Conservation (phyloP, 2,113 vertebrate genomes). For the Anguilla japonica region DNA sequence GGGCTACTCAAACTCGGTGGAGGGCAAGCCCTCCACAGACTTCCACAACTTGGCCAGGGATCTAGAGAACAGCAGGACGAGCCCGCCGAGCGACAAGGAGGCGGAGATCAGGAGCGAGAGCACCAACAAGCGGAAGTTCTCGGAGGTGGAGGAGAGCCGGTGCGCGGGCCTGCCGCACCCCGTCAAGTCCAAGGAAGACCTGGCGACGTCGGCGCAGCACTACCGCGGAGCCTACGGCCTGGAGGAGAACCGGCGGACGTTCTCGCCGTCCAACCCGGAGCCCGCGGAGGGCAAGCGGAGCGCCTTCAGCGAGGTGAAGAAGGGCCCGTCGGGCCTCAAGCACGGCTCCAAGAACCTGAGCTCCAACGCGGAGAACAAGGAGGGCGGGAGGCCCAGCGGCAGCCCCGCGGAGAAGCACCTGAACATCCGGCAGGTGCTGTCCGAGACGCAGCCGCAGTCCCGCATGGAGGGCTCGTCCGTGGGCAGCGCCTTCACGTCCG, state of each 20-base stretch:
- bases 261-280: slow-evolving; percentile 75
- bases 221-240: slow-evolving; percentile 84
- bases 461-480: slow-evolving; percentile 57
- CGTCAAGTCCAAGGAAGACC: slow-evolving; percentile 80
- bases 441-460: slow-evolving; percentile 74
- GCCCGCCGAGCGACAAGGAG: slow-evolving; percentile 69
- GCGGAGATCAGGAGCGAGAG: slow-evolving; percentile 74
- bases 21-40: slow-evolving; percentile 87
- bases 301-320: slow-evolving; percentile 94
- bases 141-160: slow-evolving; percentile 61
- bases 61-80: slow-evolving; percentile 81
- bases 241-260: slow-evolving; percentile 79
- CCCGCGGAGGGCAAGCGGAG: slow-evolving; percentile 81
- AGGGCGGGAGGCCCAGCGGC: slow-evolving; percentile 56
- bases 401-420: slow-evolving; percentile 66
- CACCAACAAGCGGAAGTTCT: slow-evolving; percentile 79
- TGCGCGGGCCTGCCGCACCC: slow-evolving; percentile 46
- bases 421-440: slow-evolving; percentile 73
- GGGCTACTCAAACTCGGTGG: slow-evolving; percentile 57
- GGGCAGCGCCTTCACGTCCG: slow-evolving; percentile 84
- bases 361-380: slow-evolving; percentile 73
- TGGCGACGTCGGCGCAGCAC: slow-evolving; percentile 84
- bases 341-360: slow-evolving; percentile 63
- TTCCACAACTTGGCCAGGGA: slow-evolving; percentile 93
- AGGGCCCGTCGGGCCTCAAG: slow-evolving; percentile 70